Conservation (phyloP, 2,113 vertebrate genomes). For the Mugil cephalus region DNA sequence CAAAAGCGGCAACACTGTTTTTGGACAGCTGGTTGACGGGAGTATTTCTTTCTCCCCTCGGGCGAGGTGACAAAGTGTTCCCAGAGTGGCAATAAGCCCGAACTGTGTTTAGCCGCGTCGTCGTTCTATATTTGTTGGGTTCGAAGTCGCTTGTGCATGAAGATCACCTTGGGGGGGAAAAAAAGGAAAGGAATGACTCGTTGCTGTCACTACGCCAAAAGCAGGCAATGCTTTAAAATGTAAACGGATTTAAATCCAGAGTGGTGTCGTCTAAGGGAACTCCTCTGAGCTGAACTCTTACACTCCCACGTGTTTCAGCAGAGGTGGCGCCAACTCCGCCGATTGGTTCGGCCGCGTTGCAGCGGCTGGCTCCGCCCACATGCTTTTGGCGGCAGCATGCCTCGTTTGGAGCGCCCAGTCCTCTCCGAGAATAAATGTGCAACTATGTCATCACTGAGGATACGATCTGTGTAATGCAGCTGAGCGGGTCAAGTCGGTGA, state of each 20-base stretch:
- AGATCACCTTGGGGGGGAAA: neutral
- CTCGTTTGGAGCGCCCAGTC: neutral
- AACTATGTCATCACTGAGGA: conserved; percentile 50
- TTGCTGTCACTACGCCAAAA: neutral
- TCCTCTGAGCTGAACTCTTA: neutral
- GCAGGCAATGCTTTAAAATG: neutral
- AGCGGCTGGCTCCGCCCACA: conserved; percentile 15
- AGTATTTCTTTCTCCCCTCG: conserved; percentile 6
- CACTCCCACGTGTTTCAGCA: conserved; percentile 7
- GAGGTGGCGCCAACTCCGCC: neutral
- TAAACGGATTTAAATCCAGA: neutral
- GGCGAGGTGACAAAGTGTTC: conserved; percentile 19
- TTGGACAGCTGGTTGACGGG: conserved; percentile 48
- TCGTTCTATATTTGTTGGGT: conserved; percentile 2
- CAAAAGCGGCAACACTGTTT: conserved; percentile 24
- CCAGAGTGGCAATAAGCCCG: conserved; percentile 16
- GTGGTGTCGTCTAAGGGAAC: too few species aligned
- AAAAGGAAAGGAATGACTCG: neutral
- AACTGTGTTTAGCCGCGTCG: conserved; percentile 4
- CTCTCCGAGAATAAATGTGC: conserved; percentile 50
- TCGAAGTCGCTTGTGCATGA: neutral
- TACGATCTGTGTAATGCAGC: conserved; percentile 43
- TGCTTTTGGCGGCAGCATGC: neutral
- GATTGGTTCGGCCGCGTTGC: conserved; percentile 4
- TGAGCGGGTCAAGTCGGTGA: conserved; percentile 36